Base-by-base conservation (phyloP, 2,888 invertebrate genomes). In the Operophtera brumata region DNA sequence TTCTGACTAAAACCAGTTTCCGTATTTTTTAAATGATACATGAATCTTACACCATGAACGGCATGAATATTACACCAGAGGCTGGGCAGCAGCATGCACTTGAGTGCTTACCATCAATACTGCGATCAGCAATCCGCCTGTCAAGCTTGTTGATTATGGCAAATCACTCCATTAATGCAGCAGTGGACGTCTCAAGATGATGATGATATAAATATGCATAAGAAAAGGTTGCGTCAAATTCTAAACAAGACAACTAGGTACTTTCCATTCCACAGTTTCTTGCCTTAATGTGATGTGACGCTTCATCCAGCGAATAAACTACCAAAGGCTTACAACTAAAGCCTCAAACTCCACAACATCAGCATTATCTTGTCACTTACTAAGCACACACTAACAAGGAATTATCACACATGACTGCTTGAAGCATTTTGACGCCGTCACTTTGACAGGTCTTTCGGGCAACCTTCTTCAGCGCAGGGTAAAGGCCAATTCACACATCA, bases 341-440 rank as follows among this genome's bases (percentile, higher is more conserved):
- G 45, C 45, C 10, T 45, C 41, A 55, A 51, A 52, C 54, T 54
- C 57, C 47, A 47, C 45, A 57, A 55, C 64, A 62, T 54, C 47
- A 61, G 66, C 67, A 78, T 83, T 85, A 86, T 85, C 85, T 78
- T 82, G 82, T 84, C 84, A 82, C 73, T 78, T 72, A 66, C 72
- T 59, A 77, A 74, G 77, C 69, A 77, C 70, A 82, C 80, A 75
- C 77, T 85, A 86, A 86, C 86, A 81, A 86, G 85, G 64, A 83
- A 80, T 82, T 80, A 77, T 83, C 78, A 76, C 83, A 84, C 82
- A 83, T 82, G 84, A 82, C 82, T 80, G 82, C 71, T 70, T 78
- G 71, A 81, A 80, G 70, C 78, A 78, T 83, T 84, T 80, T 82
- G 86, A 88, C 83, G 82, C 77, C 78, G 82, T 80, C 84, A 75